These are phyloP conservation scores for Nothura maculosa DNA, from an alignment of 2,797 vertebrate genomes.

Conservation along the genomic window DNA sequence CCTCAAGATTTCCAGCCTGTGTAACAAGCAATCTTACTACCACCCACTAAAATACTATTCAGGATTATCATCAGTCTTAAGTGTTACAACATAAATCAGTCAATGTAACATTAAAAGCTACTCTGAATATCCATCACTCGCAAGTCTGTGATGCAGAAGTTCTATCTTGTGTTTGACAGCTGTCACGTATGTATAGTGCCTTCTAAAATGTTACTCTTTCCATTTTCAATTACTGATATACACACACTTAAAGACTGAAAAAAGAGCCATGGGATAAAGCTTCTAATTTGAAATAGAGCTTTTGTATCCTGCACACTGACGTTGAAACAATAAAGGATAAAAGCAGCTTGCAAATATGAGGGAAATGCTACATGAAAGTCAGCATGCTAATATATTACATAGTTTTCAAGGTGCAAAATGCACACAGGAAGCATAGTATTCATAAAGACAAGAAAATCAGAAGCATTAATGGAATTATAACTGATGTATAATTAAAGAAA, in stretches of 20 bases:
- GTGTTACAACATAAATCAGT: not conserved
- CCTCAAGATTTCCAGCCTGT: not conserved
- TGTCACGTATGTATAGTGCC: not conserved
- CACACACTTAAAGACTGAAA: not conserved
- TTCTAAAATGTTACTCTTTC: not conserved
- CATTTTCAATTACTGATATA: not conserved
- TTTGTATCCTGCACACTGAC: not conserved
- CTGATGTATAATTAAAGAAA: not conserved
- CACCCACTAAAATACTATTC: not conserved
- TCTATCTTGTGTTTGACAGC: not conserved
- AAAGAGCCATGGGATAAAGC: not conserved
- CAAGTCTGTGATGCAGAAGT: rapidly evolving
- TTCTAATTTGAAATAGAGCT: not conserved
- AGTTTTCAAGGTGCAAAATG: not conserved
- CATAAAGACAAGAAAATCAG: not conserved
- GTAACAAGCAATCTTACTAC: not conserved
- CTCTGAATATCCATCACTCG: not conserved
- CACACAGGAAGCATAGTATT: not conserved
- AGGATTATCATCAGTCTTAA: not conserved
- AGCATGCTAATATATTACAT: not conserved
- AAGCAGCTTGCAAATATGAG: not conserved
- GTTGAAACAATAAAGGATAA: not conserved
- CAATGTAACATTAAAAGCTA: not conserved
- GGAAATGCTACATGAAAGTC: not conserved
- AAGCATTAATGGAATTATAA: not conserved